phyloP scores from a whole-genome alignment of 2,888 invertebrate species.

The Rotaria sp. region DNA sequence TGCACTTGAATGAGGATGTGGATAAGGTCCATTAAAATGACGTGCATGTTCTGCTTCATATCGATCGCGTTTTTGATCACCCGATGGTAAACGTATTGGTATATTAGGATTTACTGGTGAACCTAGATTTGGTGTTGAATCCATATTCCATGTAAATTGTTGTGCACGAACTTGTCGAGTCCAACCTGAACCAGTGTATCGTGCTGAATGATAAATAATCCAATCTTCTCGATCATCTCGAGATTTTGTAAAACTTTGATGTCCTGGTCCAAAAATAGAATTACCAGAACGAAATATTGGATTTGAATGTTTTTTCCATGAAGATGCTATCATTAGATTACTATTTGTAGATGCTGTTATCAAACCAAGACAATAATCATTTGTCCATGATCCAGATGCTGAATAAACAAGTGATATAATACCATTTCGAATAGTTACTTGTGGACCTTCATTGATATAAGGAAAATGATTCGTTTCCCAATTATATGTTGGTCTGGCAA shows the following conservation, averaged over 20 bases:
- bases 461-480: slow-evolving; percentile 3
- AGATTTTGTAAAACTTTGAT: slow-evolving; percentile 29
- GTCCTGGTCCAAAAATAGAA: not conserved
- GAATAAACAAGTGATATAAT: slow-evolving; percentile 11
- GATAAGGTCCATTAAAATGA: not conserved
- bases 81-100: not conserved
- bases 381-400: slow-evolving; percentile 25
- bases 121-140: slow-evolving; percentile 8
- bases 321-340: not conserved
- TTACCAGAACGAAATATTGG: not conserved
- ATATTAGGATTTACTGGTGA: not conserved
- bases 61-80: not conserved
- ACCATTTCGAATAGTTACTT: not conserved
- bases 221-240: slow-evolving; percentile 3
- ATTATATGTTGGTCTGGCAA: not conserved
- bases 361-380: slow-evolving; percentile 19
- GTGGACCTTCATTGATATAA: slow-evolving; percentile 21
- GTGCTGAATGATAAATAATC: slow-evolving; percentile 20
- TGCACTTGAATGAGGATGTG: not conserved
- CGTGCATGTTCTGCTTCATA: slow-evolving; percentile 13
- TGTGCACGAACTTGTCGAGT: slow-evolving; percentile 4
- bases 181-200: not conserved
- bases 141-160: not conserved
- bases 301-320: not conserved
- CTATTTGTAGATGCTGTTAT: not conserved